Conservation (phyloP, 2,113 vertebrate genomes). For the Piaya cayana region DNA sequence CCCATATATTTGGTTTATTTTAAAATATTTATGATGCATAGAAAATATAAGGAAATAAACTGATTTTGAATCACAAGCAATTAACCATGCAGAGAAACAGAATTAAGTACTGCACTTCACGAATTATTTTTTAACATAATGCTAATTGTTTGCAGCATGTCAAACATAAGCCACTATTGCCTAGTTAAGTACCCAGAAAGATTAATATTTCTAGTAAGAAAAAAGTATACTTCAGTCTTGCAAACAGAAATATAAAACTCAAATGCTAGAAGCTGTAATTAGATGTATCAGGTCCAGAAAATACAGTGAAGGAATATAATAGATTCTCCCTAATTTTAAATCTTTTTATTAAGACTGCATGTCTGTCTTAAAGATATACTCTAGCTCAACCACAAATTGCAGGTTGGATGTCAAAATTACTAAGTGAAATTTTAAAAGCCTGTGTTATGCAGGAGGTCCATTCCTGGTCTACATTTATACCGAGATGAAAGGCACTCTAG, state of each 20-base stretch:
- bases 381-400: constrained; percentile 43
- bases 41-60: background rate
- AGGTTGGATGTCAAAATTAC: constrained; percentile 4
- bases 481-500: constrained; percentile 27
- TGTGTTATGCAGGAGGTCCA: background rate
- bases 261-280: background rate
- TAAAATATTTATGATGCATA: background rate
- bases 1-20: background rate
- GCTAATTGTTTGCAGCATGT: background rate
- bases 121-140: background rate
- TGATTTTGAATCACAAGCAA: background rate
- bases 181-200: background rate
- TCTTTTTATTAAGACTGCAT: constrained; percentile 46
- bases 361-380: background rate
- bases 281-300: background rate
- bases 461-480: background rate
- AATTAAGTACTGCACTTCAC: background rate
- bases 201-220: background rate
- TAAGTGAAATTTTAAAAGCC: background rate
- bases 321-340: background rate
- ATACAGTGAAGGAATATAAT: background rate
- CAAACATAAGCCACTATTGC: background rate
- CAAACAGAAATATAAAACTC: background rate
- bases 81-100: background rate
- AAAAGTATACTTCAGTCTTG: background rate